Base-by-base conservation (phyloP, 2,113 vertebrate species). In the Gnathonemus longibarbis region DNA sequence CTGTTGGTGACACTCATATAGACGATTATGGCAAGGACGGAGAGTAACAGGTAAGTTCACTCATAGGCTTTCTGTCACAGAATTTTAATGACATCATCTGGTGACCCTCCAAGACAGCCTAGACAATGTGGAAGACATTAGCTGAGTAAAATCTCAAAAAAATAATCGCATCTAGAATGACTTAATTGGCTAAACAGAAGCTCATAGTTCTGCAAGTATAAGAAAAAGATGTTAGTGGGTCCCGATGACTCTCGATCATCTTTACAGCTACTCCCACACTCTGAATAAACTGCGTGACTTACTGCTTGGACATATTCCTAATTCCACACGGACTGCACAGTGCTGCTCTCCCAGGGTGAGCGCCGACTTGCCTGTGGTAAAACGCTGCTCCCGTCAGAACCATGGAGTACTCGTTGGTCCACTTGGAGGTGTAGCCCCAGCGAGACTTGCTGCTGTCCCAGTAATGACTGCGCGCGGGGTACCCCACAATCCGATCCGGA, bases 371-470 rank as follows among this genome's bases (percentile, higher is more conserved):
- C 96, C 95, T 96, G 95, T 96, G 96, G 93, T 96, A 96, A 93
- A 96, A 96, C 4, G 96, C 95, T 1, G 96, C 96, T 56, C 96
- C 96, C 8, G 96, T 96, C 0, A 96, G 95, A 86, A 96, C 96
- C 96, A 96, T 96, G 88, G 96, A 96, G 94, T 96, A 96, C 77
- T 96, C 95, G 27, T 96, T 96, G 88, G 96, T 96, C 96, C 96
- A 96, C 90, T 96, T 96, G 62, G 96, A 96, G 6, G 96, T 96
- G 94, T 96, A 96, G 84, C 95, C 95, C 96, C 96, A 96, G 66
- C 95, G 94, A 10, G 93, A 94, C 66, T 95, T 94, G 90, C 93
- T 92, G 10, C 90, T 89, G 58, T 96, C 96, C 96, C 96, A 96
- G 94, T 96, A 96, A 93, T 96, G 96, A 91, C 96, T 96, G 87